Base-by-base conservation (phyloP, 2,113 vertebrate species). In the Dendropsophus ebraccatus region DNA sequence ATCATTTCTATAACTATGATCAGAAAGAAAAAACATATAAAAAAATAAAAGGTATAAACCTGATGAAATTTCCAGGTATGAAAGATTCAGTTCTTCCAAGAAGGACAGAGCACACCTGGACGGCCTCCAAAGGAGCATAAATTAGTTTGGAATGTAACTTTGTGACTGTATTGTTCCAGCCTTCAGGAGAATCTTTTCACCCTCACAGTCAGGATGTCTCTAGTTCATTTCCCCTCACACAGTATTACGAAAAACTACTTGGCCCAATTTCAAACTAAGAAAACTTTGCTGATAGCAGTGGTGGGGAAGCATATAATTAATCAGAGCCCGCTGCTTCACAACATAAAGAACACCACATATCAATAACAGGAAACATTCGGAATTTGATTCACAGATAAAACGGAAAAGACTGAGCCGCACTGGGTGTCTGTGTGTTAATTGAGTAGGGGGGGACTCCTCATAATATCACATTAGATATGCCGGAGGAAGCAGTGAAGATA, bases 271-370 rank as follows among this genome's bases (percentile, higher is more conserved):
- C 91, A 92, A 79, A 30, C 87, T 88, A 49, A 81, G 87, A 92
- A 91, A 91, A 92, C 88, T 85, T 80, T 65, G 84, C 91, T 94
- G 94, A 95, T 95, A 94, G 95, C 93, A 85, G 23, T 84, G 80
- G 84, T 0, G 49, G 86, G 91, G 89, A 92, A 94, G 87, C 89
- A 82, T 92, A 91, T 90, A 93, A 94, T 94, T 93, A 92, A 90
- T 96, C 94, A 95, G 89, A 87, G 83, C 87, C 89, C 47, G 21
- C 89, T 87, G 85, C 86, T 89, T 81, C 87, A 86, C 73, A 88
- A 83, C 88, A 91, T 16, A 89, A 89, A 90, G 92, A 90, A 92
- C 90, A 86, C 41, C 88, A 86, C 79, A 87, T 91, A 91, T 94
- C 91, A 94, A 93, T 93, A 87, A 89, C 86, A 67, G 92, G 94